A percentile compares a stretch with the other conserved stretches of the same genome.
These are phyloP conservation scores for Nothoprocta pentlandii DNA, from an alignment of 2,113 vertebrate species.

Conservation along the genomic window DNA sequence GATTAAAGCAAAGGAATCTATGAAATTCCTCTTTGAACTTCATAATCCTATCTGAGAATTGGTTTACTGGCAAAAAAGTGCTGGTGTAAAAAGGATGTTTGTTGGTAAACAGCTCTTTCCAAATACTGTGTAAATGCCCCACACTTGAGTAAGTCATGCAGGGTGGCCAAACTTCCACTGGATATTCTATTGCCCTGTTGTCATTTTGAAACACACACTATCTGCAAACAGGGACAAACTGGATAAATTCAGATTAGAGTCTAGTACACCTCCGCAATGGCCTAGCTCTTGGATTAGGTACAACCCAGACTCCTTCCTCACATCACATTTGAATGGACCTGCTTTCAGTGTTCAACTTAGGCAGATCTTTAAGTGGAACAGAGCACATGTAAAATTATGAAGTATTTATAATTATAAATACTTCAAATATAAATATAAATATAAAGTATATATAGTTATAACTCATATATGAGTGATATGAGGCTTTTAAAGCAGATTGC, in stretches of 20 bases:
- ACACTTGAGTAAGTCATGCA: background rate
- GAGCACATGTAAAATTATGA: fast-evolving
- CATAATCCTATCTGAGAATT: background rate
- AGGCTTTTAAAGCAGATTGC: background rate
- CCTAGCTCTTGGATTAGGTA: background rate
- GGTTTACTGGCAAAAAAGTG: background rate
- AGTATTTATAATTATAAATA: background rate
- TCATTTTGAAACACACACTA: background rate
- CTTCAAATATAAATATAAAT: too few relatives aligned
- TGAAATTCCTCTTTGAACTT: background rate
- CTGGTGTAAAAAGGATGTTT: background rate
- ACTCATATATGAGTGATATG: background rate
- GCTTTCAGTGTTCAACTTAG: background rate
- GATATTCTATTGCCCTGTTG: background rate
- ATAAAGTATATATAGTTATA: background rate
- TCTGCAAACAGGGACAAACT: background rate
- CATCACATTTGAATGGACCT: background rate
- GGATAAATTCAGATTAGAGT: background rate
- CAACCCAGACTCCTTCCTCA: background rate
- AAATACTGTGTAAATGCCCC: background rate
- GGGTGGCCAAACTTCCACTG: background rate
- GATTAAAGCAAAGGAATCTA: background rate
- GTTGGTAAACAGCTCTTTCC: background rate
- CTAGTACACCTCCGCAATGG: background rate
- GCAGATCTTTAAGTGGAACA: background rate